A percentile compares a stretch with the other conserved stretches of the same genome.
Conservation (phyloP, 2,797 vertebrate genomes). For the Pagetopsis macropterus region DNA sequence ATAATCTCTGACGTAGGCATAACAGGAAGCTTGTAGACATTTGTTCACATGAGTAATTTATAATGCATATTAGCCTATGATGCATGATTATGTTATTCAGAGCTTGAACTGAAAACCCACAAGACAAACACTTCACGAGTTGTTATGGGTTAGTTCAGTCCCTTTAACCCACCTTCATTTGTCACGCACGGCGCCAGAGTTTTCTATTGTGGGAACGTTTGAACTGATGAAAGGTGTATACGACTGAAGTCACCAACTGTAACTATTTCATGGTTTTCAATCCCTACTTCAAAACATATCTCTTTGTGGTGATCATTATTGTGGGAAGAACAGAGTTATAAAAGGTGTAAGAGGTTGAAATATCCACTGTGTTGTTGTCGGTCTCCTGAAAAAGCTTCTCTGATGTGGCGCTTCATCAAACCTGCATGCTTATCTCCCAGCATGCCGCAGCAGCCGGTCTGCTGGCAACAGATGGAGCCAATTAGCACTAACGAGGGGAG, state of each 20-base stretch:
- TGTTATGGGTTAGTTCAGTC: neutral
- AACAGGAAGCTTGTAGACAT: neutral
- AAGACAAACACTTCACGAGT: neutral
- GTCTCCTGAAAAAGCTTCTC: neutral
- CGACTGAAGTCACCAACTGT: neutral
- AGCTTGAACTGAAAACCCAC: neutral
- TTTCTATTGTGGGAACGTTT: too few species aligned
- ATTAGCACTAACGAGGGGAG: constrained; percentile 42
- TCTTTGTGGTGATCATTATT: neutral
- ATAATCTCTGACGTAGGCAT: neutral
- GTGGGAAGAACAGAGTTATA: neutral
- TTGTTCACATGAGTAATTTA: neutral
- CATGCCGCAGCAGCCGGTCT: constrained; percentile 26
- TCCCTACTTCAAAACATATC: neutral
- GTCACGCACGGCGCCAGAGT: neutral
- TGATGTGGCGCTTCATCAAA: neutral
- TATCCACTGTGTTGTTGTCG: neutral
- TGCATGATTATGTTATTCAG: neutral
- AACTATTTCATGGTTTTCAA: neutral
- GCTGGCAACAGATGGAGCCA: constrained; percentile 48
- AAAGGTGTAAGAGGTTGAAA: neutral
- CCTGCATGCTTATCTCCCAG: constrained; percentile 18
- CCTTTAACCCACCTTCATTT: neutral
- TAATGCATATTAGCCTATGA: neutral
- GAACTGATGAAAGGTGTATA: too few species aligned